A percentile compares a stretch with the other conserved stretches of the same genome.
phyloP scores from a whole-genome alignment of 1,140 invertebrate species.

The Drosophila lini region DNA sequence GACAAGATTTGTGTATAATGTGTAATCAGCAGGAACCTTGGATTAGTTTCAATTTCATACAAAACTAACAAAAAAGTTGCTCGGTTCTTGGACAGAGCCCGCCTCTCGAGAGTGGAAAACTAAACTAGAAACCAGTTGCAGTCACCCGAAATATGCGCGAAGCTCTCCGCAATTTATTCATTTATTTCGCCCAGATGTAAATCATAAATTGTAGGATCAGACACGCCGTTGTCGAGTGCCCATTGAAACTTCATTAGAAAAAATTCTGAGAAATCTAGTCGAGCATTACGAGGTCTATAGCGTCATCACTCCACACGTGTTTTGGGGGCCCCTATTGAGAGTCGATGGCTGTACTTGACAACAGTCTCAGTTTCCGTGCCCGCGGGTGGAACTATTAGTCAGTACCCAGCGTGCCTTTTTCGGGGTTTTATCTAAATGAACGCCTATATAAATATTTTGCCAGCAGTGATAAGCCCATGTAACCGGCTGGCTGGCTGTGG shows the following conservation, averaged over 20 bases:
- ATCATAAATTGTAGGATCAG: conserved; percentile 8
- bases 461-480: conserved; percentile 54
- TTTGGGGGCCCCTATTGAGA: conserved; percentile 9
- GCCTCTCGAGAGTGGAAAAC: conserved; percentile 11
- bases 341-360: conserved; percentile 31
- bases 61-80: conserved; percentile 31
- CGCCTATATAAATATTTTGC: conserved; percentile 52
- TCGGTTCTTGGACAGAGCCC: conserved; percentile 29
- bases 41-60: conserved; percentile 15
- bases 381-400: conserved; percentile 40
- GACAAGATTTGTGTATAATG: conserved; percentile 20
- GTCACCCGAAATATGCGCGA: conserved; percentile 22
- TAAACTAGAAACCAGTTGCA: conserved; percentile 42
- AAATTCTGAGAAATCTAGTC: conserved; percentile 27
- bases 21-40: conserved; percentile 42
- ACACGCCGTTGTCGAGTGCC: conserved; percentile 22
- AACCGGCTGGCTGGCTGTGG: conserved; percentile 13
- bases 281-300: conserved; percentile 6
- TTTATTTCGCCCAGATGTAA: conserved; percentile 41
- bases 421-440: conserved; percentile 49
- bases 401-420: conserved; percentile 8
- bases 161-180: conserved; percentile 30
- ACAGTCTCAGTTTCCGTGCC: conserved; percentile 20
- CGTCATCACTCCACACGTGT: conserved; percentile 32
- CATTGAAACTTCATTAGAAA: conserved; percentile 8